These are phyloP conservation scores for Glyphotaelius pellucidus DNA, from an alignment of 2,888 invertebrate genomes.

Conservation along the genomic window DNA sequence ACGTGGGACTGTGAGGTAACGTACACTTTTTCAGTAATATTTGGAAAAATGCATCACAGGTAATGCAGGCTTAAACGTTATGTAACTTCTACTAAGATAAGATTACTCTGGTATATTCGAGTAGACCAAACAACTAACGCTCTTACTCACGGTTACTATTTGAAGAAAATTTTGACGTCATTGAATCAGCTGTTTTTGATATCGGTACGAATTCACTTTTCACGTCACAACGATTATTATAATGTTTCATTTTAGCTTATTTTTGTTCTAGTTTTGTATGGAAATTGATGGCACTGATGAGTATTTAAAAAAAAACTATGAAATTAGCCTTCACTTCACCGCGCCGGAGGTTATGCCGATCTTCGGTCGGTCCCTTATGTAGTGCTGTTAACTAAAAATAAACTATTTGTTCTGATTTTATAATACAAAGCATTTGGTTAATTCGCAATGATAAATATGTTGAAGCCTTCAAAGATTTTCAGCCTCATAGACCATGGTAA, in stretches of 20 bases:
- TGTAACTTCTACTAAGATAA: neutral
- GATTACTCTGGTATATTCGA: neutral
- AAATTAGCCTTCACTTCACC: no score
- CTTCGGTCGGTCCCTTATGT: neutral
- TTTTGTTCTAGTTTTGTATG: neutral
- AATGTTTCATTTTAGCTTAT: neutral
- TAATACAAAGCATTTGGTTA: neutral
- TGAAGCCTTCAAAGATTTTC: neutral
- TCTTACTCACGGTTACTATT: neutral
- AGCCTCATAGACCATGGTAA: no score
- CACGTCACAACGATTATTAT: neutral
- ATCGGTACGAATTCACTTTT: neutral
- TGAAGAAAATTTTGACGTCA: neutral
- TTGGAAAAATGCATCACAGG: neutral
- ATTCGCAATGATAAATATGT: neutral
- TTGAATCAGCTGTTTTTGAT: neutral
- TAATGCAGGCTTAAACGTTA: neutral
- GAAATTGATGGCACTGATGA: no score
- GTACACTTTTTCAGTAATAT: neutral
- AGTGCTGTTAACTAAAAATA: neutral
- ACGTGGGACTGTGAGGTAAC: neutral
- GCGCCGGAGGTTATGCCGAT: neutral
- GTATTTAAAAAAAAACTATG: no score
- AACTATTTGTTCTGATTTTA: neutral
- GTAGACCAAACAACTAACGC: neutral